Percentiles rank a stretch among this genome's conserved stretches.
These are phyloP conservation scores for Oscheius myriophilus DNA, from an alignment of 2,888 invertebrate species.

Conservation along the genomic window DNA sequence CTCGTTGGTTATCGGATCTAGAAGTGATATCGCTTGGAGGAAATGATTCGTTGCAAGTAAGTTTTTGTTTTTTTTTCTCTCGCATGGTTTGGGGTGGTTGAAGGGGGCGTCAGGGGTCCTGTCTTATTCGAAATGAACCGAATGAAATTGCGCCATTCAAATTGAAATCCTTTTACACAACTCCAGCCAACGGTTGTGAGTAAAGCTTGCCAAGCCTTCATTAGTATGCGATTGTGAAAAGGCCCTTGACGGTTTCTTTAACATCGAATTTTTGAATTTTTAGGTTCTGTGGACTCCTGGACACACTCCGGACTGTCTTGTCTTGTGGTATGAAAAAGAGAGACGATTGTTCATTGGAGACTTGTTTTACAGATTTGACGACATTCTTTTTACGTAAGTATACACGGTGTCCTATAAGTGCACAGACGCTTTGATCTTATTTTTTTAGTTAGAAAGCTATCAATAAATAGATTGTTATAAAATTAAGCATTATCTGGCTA, in stretches of 20 bases:
- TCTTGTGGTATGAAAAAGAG: constrained; percentile 49
- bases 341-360: constrained; percentile 55
- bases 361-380: constrained; percentile 54
- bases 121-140: not conserved
- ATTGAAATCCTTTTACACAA: not conserved
- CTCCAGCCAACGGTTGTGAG: too few relatives aligned
- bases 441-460: too few relatives aligned
- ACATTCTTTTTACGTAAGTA: constrained; percentile 51
- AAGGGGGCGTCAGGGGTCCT: not conserved
- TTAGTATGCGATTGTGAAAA: too few relatives aligned
- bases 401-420: not conserved
- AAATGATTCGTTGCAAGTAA: constrained; percentile 9
- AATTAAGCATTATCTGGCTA: too few relatives aligned
- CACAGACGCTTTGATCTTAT: too few relatives aligned
- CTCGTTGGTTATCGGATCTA: constrained; percentile 53
- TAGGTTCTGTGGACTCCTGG: constrained; percentile 56
- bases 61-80: too few relatives aligned
- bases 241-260: too few relatives aligned
- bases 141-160: not conserved
- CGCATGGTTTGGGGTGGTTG: not conserved
- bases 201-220: too few relatives aligned
- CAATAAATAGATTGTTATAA: too few relatives aligned
- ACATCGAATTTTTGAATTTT: too few relatives aligned
- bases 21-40: constrained; percentile 48
- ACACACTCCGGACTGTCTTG: constrained; percentile 56